Base-by-base conservation (phyloP, 2,113 vertebrate genomes). In the Daboia siamensis region DNA sequence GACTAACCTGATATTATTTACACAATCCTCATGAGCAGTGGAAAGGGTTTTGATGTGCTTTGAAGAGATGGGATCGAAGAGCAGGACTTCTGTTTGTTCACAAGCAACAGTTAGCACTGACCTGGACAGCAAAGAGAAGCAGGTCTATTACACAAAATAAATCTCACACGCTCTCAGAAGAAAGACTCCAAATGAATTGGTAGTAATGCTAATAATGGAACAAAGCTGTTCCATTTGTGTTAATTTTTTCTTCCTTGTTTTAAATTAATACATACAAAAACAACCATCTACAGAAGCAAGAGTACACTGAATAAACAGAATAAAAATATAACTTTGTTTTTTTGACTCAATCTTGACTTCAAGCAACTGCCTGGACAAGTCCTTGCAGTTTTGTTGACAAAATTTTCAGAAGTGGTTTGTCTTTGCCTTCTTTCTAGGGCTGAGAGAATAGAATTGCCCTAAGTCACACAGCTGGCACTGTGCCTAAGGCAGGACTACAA, bases 31-130 rank as follows among this genome's bases (percentile, higher is more conserved):
- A 1, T 99, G 99, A 90, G 99, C 99, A 95, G 99, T 99, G 17
- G 99, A 98, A 93, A 99, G 97, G 33, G 99, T 99, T 97, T 99
- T 99, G 96, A 99, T 99, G 97, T 99, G 99, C 97, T 97, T 98
- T 95, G 99, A 99, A 90, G 99, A 99, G 95, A 99, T 97, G 0
- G 99, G 99, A 93, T 99, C 99, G 95, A 99, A 99, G 95, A 99
- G 98, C 56, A 99, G 98, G 55, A 99, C 99, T 96, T 99, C 99
- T 3, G 99, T 99, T 96, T 99, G 99, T 94, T 99, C 99, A 94
- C 99, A 99, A 95, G 99, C 99, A 86, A 99, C 99, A 0, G 99
- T 99, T 94, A 99, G 95, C 94, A 99, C 99, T 2, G 99, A 99
- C 96, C 99, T 99, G 94, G 94, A 94, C 33, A 93, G 55, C 8